Evolutionary conservation across 35 echinoderm and acorn worm genomes (phyloP).

Genomic region (Apostichopus parvimensis): DNA sequence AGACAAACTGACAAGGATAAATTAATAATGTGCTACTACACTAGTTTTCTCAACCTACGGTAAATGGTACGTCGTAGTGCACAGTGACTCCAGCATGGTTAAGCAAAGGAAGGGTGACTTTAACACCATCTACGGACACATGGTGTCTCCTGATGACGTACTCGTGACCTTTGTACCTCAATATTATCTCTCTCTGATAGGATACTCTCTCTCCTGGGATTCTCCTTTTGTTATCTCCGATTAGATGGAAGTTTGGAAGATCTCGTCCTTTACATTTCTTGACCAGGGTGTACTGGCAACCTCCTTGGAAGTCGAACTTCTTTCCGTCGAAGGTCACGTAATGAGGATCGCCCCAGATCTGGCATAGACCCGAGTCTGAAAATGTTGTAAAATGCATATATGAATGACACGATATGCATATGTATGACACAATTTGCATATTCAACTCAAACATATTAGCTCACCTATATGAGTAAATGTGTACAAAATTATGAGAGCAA

Average conservation of each 20-base stretch:
- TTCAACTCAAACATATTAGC: background rate
- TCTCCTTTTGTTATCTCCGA: slow-evolving; percentile 45
- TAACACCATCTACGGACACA: slow-evolving; percentile 22
- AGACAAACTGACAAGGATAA: too few species aligned
- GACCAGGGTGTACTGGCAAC: slow-evolving; percentile 43
- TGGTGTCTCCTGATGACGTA: background rate
- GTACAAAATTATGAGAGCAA: too few species aligned
- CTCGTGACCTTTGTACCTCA: slow-evolving; percentile 38
- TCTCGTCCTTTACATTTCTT: slow-evolving; percentile 25
- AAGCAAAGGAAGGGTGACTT: slow-evolving; percentile 13
- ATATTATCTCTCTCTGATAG: slow-evolving; percentile 1
- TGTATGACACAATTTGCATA: background rate
- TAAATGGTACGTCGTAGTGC: slow-evolving; percentile 49
- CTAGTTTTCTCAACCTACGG: background rate
- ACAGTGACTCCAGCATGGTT: slow-evolving; percentile 42
- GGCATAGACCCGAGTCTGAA: slow-evolving; percentile 18
- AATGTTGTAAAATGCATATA: background rate
- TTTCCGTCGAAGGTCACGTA: slow-evolving; percentile 59
- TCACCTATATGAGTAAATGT: too few species aligned
- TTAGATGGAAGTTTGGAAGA: slow-evolving; percentile 50
- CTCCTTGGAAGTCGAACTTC: slow-evolving; percentile 55
- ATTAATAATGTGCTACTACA: too few species aligned
- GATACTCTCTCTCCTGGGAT: slow-evolving; percentile 27
- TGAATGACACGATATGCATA: background rate
- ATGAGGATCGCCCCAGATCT: slow-evolving; percentile 67